Conservation (phyloP, 2,797 vertebrate genomes). For the Morelia viridis region DNA sequence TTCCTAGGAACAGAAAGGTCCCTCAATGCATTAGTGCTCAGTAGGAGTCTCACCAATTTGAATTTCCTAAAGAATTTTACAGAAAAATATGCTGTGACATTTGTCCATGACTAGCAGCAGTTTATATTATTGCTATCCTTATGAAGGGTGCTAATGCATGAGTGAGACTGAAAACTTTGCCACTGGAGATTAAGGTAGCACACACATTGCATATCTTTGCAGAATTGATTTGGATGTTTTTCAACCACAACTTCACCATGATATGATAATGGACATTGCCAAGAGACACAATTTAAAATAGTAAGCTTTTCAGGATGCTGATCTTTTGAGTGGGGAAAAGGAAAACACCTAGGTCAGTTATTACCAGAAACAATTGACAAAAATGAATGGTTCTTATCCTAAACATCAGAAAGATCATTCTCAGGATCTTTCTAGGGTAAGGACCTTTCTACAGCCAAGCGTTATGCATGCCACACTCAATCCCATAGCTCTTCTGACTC, state of each 20-base stretch:
- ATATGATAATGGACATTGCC: not conserved
- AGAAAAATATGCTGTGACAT: not conserved
- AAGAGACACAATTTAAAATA: not conserved
- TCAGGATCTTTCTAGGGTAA: not conserved
- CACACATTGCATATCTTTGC: not conserved
- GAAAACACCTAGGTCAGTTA: not conserved
- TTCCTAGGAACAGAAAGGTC: not conserved
- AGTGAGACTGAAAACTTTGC: not conserved
- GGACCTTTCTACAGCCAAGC: not conserved
- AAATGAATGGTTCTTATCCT: not conserved
- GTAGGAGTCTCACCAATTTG: not conserved
- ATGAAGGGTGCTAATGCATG: not conserved
- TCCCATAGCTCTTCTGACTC: not conserved
- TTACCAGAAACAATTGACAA: not conserved
- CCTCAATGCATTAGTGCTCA: not conserved
- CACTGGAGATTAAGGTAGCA: not conserved
- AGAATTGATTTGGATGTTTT: not conserved
- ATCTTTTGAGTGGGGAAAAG: not conserved
- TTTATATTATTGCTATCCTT: not conserved
- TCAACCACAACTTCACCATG: not conserved
- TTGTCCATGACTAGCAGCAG: not conserved
- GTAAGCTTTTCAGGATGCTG: not conserved
- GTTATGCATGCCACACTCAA: not conserved
- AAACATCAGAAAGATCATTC: not conserved
- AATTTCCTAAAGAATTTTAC: not conserved